phyloP scores from a whole-genome alignment of 2,113 vertebrate species.

The Tautogolabrus adspersus region DNA sequence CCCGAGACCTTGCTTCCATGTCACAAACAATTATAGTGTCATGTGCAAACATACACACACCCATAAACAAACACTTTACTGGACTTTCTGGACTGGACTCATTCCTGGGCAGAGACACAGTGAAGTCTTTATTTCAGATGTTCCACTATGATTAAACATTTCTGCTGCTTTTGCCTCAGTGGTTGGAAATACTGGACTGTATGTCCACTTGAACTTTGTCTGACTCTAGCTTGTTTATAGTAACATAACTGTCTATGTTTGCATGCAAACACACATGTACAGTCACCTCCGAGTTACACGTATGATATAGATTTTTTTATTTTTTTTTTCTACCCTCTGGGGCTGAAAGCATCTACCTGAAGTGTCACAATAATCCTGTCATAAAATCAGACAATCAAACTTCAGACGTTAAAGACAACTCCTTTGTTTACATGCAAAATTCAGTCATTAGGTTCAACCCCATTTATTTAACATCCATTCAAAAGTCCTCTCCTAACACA shows the following conservation, averaged over 20 bases:
- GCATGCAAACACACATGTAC: background rate
- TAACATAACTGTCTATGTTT: background rate
- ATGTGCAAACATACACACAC: background rate
- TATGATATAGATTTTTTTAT: too few species aligned
- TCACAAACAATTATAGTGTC: slow-evolving; percentile 58
- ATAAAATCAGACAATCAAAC: background rate
- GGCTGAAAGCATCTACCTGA: background rate
- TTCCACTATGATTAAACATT: slow-evolving; percentile 63
- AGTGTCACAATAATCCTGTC: background rate
- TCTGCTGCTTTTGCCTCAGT: slow-evolving; percentile 43
- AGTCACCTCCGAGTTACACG: too few species aligned
- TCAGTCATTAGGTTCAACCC: too few species aligned
- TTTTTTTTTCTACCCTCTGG: too few species aligned
- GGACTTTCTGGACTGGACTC: background rate
- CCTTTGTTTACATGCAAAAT: too few species aligned
- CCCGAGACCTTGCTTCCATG: slow-evolving; percentile 39
- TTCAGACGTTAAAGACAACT: background rate
- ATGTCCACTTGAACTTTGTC: slow-evolving; percentile 40
- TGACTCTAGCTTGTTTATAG: slow-evolving; percentile 49
- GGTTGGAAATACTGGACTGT: slow-evolving; percentile 30
- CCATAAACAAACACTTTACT: slow-evolving; percentile 31
- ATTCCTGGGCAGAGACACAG: slow-evolving; percentile 29
- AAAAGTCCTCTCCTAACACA: too few species aligned
- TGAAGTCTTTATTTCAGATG: slow-evolving; percentile 50
- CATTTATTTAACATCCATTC: background rate